These are phyloP conservation scores for Theonella swinhoei DNA, from an alignment of 37 sponge, comb jelly and placozoan species.

Conservation along the genomic window DNA sequence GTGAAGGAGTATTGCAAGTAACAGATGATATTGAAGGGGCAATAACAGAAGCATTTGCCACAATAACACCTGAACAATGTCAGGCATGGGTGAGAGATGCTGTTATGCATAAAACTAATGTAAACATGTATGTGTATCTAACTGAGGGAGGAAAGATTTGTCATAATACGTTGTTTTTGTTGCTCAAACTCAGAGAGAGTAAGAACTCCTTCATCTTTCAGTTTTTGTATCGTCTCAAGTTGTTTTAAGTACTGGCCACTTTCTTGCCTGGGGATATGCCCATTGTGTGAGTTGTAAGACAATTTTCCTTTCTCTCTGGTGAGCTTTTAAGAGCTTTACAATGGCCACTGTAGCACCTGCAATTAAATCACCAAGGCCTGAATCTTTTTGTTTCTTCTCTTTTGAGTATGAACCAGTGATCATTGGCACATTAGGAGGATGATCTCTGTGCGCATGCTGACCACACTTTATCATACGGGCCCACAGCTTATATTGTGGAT, in stretches of 20 bases:
- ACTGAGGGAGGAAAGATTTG: no score
- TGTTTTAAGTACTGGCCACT: not conserved
- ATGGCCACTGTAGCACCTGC: slow-evolving; percentile 5
- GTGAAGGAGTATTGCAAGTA: slow-evolving; percentile 11
- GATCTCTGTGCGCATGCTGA: not conserved
- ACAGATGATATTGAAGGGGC: slow-evolving; percentile 6
- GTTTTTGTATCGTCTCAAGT: not conserved
- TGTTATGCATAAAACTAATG: no score
- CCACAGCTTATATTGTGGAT: slow-evolving; percentile 10
- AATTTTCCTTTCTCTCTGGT: not conserved
- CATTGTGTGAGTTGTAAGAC: not conserved
- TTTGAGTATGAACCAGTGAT: slow-evolving; percentile 10
- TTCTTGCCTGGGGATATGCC: not conserved
- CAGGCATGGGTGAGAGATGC: not conserved
- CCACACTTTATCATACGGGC: slow-evolving; percentile 3
- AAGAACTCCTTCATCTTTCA: no score
- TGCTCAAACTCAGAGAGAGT: no score
- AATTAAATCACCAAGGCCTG: not conserved
- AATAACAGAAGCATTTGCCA: not conserved
- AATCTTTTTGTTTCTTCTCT: not conserved
- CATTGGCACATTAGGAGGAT: slow-evolving; percentile 15
- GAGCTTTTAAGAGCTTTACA: not conserved
- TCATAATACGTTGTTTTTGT: no score
- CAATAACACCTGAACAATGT: not conserved
- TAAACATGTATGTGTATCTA: not conserved